Percentiles rank a stretch among this genome's conserved stretches.
phyloP scores from a whole-genome alignment of 2,888 invertebrate genomes.

The Odontocerum albicorne region DNA sequence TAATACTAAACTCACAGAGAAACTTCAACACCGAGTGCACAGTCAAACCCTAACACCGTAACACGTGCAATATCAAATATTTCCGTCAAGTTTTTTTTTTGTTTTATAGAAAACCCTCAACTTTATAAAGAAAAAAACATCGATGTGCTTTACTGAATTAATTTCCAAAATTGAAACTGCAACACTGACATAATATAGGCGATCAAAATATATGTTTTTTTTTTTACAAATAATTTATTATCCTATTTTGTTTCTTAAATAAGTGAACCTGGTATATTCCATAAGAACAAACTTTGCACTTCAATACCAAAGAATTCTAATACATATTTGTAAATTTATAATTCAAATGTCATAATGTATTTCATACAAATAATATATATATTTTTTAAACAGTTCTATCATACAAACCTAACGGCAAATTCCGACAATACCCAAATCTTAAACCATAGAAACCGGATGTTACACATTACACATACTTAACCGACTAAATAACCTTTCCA shows the following conservation, averaged over 20 bases:
- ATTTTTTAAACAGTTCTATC: not conserved
- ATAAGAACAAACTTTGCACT: conserved; percentile 2
- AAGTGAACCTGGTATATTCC: conserved; percentile 4
- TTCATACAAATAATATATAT: conserved; percentile 13
- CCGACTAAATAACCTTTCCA: not conserved
- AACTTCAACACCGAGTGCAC: conserved; percentile 30
- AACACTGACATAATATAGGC: conserved; percentile 7
- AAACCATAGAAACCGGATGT: conserved; percentile 19
- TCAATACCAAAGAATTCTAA: too few species aligned
- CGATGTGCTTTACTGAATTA: conserved; percentile 14
- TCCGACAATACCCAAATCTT: conserved; percentile 5
- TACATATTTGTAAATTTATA: not conserved
- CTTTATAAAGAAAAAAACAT: conserved; percentile 24
- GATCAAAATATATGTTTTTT: conserved; percentile 12
- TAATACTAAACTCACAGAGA: not conserved
- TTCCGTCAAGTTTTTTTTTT: not conserved
- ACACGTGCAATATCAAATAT: conserved; percentile 31
- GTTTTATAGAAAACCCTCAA: not conserved
- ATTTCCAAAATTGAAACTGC: conserved; percentile 16
- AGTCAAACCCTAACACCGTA: conserved; percentile 35
- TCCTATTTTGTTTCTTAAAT: conserved; percentile 9
- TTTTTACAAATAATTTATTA: conserved; percentile 17
- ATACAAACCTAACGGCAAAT: not conserved
- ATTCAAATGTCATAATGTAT: conserved; percentile 3
- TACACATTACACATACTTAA: conserved; percentile 2